Base-by-base conservation (phyloP, 64 coral and sea anemone species). In the Montipora cactus region DNA sequence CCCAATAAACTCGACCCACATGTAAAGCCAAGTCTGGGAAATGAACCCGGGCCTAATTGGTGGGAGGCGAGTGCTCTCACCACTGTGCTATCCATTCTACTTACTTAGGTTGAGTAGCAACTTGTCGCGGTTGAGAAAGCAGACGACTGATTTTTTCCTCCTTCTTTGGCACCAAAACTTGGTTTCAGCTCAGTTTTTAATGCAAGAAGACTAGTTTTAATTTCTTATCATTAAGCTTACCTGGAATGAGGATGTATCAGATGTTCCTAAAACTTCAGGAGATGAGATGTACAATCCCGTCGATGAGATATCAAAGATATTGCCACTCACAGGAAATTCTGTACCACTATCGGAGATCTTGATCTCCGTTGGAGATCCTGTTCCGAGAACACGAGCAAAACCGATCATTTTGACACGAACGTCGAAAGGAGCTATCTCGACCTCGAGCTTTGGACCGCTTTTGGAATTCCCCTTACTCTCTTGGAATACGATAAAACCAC, bases 331-430 rank as follows among this genome's bases (percentile, higher is more conserved):
- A 14, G 95, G 80, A 87, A 99, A 99, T 20, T 93, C 92, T 19
- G 98, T 99, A 10, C 98, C 98, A n/a, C 88, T 16, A 16, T 92
- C 90, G 19, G 98, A 77, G 66, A 99, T 89, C 55, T 99, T 95
- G 51, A 99, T 89, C 44, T 96, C 83, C 0, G 94, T 95, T 50
- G 73, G 78, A 3, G 95, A 79, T 2, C 91, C 85, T n/a, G 94
- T 44, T 23, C 98, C 98, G 44, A 96, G 79, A 69, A 94, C 87
- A 61, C 81, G 96, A 28, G 98, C 95, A 57, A 91, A 99, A 1
- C 92, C 90, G 14, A 92, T 52, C 4, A 99, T 66, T 50, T 95
- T 96, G 57, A 90, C 89, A 37, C 92, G 76, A 8, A 95, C 94
- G 68, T 89, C 82, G 8, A 92, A 89, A 10, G 98, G 95, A 72